phyloP scores from a whole-genome alignment of 1,140 invertebrate species.

The Dermatophagoides farinae region DNA sequence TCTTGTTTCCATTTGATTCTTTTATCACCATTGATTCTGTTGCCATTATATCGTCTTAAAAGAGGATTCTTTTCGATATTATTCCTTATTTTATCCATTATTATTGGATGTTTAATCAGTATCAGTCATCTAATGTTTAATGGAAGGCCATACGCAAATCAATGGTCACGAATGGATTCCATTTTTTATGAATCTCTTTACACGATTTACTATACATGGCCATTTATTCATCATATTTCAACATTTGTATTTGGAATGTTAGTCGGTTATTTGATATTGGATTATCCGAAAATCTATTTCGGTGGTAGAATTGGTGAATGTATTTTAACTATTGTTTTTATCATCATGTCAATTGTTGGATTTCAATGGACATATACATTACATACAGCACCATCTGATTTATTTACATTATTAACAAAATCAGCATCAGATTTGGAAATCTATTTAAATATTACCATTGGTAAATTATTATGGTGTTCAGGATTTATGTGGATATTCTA shows the following conservation, averaged over 20 bases:
- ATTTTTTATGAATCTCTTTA: slow-evolving; percentile 7
- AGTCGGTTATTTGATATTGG: slow-evolving; percentile 1
- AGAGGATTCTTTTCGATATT: not conserved
- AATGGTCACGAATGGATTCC: not conserved
- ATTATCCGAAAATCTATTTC: not conserved
- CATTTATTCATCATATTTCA: slow-evolving; percentile 10
- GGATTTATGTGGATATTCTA: slow-evolving; percentile 11
- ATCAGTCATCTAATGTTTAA: not conserved
- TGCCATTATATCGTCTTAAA: not conserved
- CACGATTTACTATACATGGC: slow-evolving; percentile 7
- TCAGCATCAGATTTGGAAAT: slow-evolving; percentile 14
- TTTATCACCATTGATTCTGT: not conserved
- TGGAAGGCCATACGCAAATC: slow-evolving; percentile 2
- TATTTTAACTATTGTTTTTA: slow-evolving; percentile 1
- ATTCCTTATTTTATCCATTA: not conserved
- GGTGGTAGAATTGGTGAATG: not conserved
- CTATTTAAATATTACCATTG: slow-evolving; percentile 3
- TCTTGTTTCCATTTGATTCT: slow-evolving; percentile 4
- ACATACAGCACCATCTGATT: not conserved
- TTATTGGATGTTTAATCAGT: not conserved
- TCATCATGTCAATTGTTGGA: not conserved
- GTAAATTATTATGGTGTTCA: not conserved
- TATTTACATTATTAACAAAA: slow-evolving; percentile 5
- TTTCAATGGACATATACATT: slow-evolving; percentile 12
- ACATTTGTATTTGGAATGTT: slow-evolving; percentile 7